phyloP scores from a whole-genome alignment of 2,888 invertebrate species.

The Drosophila paranaensis region DNA sequence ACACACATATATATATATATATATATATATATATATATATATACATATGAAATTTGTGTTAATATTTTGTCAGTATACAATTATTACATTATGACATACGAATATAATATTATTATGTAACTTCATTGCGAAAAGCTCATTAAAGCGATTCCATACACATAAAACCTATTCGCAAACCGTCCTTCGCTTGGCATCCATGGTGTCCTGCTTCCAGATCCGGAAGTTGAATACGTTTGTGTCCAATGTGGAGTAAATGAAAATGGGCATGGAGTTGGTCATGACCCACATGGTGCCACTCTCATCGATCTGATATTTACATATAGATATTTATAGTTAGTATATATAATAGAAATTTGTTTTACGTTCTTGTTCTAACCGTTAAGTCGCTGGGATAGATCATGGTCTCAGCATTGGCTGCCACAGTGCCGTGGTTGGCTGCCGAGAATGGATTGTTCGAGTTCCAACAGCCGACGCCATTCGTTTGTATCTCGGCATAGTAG shows the following conservation, averaged over 20 bases:
- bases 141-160: constrained; percentile 55
- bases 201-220: constrained; percentile 86
- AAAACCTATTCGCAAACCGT: constrained; percentile 84
- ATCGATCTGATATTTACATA: too few species aligned
- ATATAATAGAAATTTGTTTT: too few species aligned
- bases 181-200: constrained; percentile 83
- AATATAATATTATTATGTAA: constrained; percentile 54
- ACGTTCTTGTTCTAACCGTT: constrained; percentile 77
- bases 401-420: constrained; percentile 87
- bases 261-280: constrained; percentile 89
- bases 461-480: constrained; percentile 92
- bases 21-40: constrained; percentile 30
- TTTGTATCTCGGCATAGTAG: constrained; percentile 90
- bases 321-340: not conserved
- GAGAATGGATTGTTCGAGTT: constrained; percentile 86
- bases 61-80: constrained; percentile 51
- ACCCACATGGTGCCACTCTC: constrained; percentile 88
- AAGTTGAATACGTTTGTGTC: constrained; percentile 88
- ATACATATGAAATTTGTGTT: constrained; percentile 49
- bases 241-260: constrained; percentile 88
- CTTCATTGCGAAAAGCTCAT: constrained; percentile 49
- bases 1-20: not conserved
- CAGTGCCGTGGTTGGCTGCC: constrained; percentile 86
- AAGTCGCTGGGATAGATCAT: constrained; percentile 91
- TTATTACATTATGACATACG: constrained; percentile 47